Evolutionary conservation across 64 coral and sea anemone genomes (phyloP), one percentile per base, ranked within the genome.

Genomic region (Cladopsammia gracilis): DNA sequence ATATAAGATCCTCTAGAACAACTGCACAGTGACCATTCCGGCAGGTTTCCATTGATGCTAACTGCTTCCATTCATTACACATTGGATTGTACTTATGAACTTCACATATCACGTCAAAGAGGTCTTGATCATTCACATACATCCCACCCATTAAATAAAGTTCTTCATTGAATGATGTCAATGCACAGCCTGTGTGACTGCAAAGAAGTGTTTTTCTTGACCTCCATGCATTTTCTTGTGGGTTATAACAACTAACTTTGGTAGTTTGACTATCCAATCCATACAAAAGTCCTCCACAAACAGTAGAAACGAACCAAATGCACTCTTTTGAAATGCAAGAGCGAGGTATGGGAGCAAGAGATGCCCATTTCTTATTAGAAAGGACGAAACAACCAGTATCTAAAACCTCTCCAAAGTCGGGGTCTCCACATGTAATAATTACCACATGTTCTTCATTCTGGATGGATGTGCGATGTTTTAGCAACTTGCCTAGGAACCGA

Each of bases 11-110:
- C 4, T 22, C 87, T 6, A 78, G 10, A 11, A 78, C 25, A 45
- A 78, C 87, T 61, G 73, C 87, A 78, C 71, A 77, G 57, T 89
- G 87, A 9, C 56, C 72, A 20, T 20, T 18, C 0, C 87, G 87
- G 13, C 53, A 20, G 76, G 25, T 61, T 56, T 9, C 22, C 73
- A 89, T 89, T 43, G 70, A 62, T 62, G 72, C 6, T 73, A 61
- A 12, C 1, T 20, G 11, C 47, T 16, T 62, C 73, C 58, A 89
- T 77, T 76, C 45, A 6, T 77, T 19, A 10, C 9, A 16, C 16
- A 60, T 48, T 7, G 87, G 73, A n/a, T 77, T 59, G 47, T 77
- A 56, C 12, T 56, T 56, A 56, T 10, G 12, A 89, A 46, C 10
- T 60, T 26, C 2, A 1, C 45, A 75, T 42, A 49, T 26, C n/a